Evolutionary conservation across 2,888 invertebrate genomes (phyloP).

Genomic region (Chromoteleia sp.): DNA sequence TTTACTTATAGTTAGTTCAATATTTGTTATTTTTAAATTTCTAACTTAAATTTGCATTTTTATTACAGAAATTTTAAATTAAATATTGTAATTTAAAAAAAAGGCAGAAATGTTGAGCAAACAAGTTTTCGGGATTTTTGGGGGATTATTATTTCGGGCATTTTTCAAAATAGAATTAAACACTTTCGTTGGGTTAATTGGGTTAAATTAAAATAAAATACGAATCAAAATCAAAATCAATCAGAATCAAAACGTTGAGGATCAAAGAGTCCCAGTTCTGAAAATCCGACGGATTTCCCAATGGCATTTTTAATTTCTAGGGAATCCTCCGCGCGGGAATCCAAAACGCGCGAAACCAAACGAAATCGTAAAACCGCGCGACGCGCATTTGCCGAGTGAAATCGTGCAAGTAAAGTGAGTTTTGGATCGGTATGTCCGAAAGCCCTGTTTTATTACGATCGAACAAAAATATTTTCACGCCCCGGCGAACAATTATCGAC

Average conservation of each 20-base stretch:
- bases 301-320: constrained; percentile 11
- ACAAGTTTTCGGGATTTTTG: too few relatives aligned
- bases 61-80: too few relatives aligned
- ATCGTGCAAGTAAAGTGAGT: constrained; percentile 48
- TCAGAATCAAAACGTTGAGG: background rate
- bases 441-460: constrained; percentile 51
- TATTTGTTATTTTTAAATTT: too few relatives aligned
- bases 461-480: constrained; percentile 67
- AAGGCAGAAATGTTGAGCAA: too few relatives aligned
- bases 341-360: constrained; percentile 16
- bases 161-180: too few relatives aligned
- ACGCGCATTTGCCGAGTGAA: constrained; percentile 44
- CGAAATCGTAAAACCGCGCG: constrained; percentile 15
- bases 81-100: too few relatives aligned
- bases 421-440: constrained; percentile 28
- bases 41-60: too few relatives aligned
- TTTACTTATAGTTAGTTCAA: too few relatives aligned
- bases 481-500: constrained; percentile 59
- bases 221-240: too few relatives aligned
- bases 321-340: background rate
- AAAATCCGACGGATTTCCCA: background rate
- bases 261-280: constrained; percentile 4
- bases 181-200: too few relatives aligned
- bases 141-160: too few relatives aligned
- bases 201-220: too few relatives aligned